phyloP scores from a whole-genome alignment of 1,140 invertebrate species.

The Varroa destructor region DNA sequence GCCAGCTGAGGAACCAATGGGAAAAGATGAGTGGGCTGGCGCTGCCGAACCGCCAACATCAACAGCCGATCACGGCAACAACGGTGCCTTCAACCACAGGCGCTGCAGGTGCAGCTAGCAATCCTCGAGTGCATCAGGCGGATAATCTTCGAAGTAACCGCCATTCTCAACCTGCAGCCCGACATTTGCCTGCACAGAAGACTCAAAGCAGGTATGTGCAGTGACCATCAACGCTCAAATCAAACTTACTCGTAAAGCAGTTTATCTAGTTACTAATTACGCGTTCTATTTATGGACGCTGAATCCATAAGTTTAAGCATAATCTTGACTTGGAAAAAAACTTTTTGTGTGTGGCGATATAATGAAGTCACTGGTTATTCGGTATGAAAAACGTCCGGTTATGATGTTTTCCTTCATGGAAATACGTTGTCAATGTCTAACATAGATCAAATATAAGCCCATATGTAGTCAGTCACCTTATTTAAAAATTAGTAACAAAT shows the following conservation, averaged over 20 bases:
- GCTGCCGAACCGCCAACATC: conserved; percentile 9
- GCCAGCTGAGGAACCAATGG: conserved; percentile 20
- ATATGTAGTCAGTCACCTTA: too few species aligned
- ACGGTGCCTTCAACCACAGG: not conserved
- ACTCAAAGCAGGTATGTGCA: conserved; percentile 10
- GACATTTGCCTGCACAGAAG: conserved; percentile 23
- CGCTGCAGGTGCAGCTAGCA: not conserved
- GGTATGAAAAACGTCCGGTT: too few species aligned
- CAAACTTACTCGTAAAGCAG: not conserved
- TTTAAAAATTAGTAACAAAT: too few species aligned
- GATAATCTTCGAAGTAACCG: conserved; percentile 19
- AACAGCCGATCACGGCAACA: too few species aligned
- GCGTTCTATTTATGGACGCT: not conserved
- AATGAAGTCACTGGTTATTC: too few species aligned
- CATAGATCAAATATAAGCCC: too few species aligned
- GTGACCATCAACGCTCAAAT: not conserved
- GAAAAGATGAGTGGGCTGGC: conserved; percentile 12
- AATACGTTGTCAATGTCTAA: too few species aligned
- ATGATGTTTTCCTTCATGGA: too few species aligned
- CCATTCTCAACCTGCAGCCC: conserved; percentile 20
- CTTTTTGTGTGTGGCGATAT: too few species aligned
- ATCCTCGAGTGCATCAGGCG: conserved; percentile 15
- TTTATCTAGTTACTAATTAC: not conserved
- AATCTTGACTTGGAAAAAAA: not conserved
- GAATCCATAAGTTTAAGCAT: not conserved